Base-by-base conservation (phyloP, 1,140 invertebrate species). In the Pararge aegeria region DNA sequence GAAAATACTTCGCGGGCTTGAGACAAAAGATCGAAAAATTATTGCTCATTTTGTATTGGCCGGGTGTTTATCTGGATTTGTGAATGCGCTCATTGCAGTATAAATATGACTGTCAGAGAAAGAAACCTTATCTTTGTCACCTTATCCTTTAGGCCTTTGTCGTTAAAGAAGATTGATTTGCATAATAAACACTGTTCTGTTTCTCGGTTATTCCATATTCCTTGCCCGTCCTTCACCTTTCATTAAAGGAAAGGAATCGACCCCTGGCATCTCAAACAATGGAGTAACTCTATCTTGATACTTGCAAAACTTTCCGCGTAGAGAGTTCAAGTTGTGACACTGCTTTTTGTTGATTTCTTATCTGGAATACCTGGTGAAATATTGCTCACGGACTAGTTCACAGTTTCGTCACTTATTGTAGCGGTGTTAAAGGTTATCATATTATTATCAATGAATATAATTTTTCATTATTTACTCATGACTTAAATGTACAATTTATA, bases 201-300 rank as follows among this genome's bases (percentile, higher is more conserved):
- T 67, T 66, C 56, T 61, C 54, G 53, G 61, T 72, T 73, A 79
- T 27, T 58, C 69, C 55, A 68, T 70, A 80, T 82, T 75, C 77
- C 76, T 58, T 54, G 51, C 44, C 57, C 61, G 78, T 80, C 83
- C 83, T 86, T 86, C 81, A 84, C 83, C 81, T 85, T 86, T 86
- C 71, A 63, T 70, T 68, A 72, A 77, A 83, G 70, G 75, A 78
- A 81, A 85, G 80, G 75, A 77, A 76, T 66, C 63, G 70, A 75
- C 53, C 66, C 66, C 53, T 68, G 73, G 70, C 77, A 75, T 77
- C 73, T 76, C 70, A 76, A 78, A 78, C 82, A 80, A 75, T 83
- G 73, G 66, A 73, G 66, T 73, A 77, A 75, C 64, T 60, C 68
- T 65, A 66, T 63, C 67, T 73, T 64, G 65, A 69, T 76, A 74